Base-by-base conservation (phyloP, 1,140 invertebrate species). In the Drosophila lini region DNA sequence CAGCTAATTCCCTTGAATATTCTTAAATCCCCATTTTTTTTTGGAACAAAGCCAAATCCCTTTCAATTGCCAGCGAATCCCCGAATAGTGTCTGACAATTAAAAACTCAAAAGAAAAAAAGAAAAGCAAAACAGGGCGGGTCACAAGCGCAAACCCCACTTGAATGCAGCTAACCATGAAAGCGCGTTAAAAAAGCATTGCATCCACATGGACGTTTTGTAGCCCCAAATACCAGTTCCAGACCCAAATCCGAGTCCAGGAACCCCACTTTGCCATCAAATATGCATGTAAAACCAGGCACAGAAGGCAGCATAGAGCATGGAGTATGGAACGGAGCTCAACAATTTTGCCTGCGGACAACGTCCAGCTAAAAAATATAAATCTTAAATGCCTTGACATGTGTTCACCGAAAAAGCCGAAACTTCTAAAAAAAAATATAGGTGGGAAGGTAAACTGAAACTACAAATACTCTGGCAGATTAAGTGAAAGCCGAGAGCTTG, bases 301-400 rank as follows among this genome's bases (percentile, higher is more conserved):
- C 57, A 65, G 64, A 45, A 58, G 61, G 60, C 45, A 28, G 53
- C 59, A 38, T n/a, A 38, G 42, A 28, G 34, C 28, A 45, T 1
- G 42, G 5, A 22, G 16, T 19, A 13, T 5, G 19, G 19, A 1
- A 19, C 3, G 50, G 5, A 70, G 67, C 74, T 81, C 67, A 74
- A 74, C 63, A 63, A 65, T 77, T 81, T 61, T 28, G 42, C 61
- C 42, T 68, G 34, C 31, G 44, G 47, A 34, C 41, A 45, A 61
- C 50, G 47, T 55, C 52, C 63, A 38, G 63, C 15, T 22, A 22
- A 15, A 71, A 75, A 74, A 78, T 65, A 38, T 58, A 81, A 88
- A 88, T 88, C 84, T 88, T 88, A 89, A 88, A 88, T 88, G 83
- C 60, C 75, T 73, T 59, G 84, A 89, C 83, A 89, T 88, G 84